Conservation (phyloP, 2,888 invertebrate genomes). For the Margaritifera margaritifera region DNA sequence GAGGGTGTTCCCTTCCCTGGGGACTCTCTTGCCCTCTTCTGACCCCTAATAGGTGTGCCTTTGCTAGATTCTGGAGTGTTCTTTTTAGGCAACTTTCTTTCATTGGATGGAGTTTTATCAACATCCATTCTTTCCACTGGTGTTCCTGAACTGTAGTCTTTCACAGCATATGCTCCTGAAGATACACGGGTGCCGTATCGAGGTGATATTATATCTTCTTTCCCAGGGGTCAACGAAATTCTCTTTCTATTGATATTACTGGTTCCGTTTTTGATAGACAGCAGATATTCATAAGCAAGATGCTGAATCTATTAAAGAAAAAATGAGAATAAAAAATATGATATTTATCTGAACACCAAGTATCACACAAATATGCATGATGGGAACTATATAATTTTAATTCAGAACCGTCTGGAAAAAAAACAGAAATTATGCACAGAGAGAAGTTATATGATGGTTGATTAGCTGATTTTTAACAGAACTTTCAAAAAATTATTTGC, state of each 20-base stretch:
- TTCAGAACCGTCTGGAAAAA: too few relatives aligned
- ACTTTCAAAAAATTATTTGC: too few relatives aligned
- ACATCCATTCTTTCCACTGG: constrained; percentile 2
- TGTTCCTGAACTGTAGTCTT: constrained; percentile 23
- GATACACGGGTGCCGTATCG: constrained; percentile 32
- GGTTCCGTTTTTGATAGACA: constrained; percentile 12
- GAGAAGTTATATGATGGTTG: too few relatives aligned
- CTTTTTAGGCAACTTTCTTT: constrained; percentile 5
- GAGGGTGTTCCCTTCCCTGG: constrained; percentile 1
- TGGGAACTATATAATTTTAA: too few relatives aligned
- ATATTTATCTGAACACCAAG: too few relatives aligned
- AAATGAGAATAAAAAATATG: not conserved
- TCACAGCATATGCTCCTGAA: constrained; percentile 17
- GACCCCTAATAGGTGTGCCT: constrained; percentile 6
- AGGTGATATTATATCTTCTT: constrained; percentile 4
- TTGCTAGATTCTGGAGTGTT: not conserved
- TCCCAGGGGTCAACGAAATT: not conserved
- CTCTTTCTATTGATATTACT: not conserved
- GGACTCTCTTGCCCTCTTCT: constrained; percentile 3
- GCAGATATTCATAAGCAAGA: constrained; percentile 13
- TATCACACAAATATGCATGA: too few relatives aligned
- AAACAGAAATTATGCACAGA: too few relatives aligned
- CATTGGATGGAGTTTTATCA: not conserved
- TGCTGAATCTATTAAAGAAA: constrained; percentile 18
- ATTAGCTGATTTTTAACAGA: too few relatives aligned